phyloP scores from a whole-genome alignment of 1,140 invertebrate genomes.

The Apolygus lucorum region DNA sequence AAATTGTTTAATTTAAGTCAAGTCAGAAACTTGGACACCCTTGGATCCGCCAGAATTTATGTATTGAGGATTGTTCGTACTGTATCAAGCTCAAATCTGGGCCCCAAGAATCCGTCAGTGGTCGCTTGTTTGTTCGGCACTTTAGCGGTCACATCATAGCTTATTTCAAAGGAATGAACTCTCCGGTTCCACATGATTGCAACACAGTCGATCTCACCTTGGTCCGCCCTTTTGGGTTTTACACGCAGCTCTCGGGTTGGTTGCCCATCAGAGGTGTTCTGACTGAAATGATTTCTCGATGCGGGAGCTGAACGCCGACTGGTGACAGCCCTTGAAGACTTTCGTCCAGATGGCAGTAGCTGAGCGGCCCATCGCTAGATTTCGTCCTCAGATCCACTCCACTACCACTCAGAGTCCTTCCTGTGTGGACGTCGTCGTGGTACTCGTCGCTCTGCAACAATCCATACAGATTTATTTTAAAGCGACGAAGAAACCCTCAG shows the following conservation, averaged over 20 bases:
- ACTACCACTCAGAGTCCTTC: slow-evolving; percentile 26
- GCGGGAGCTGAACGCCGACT: slow-evolving; percentile 33
- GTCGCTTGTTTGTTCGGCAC: too few species aligned
- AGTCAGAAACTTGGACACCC: too few species aligned
- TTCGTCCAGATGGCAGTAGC: slow-evolving; percentile 33
- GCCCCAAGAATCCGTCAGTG: too few species aligned
- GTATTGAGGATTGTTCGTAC: too few species aligned
- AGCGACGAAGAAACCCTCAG: too few species aligned
- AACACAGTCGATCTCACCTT: too few species aligned
- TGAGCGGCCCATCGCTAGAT: background rate
- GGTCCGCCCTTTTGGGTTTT: slow-evolving; percentile 39
- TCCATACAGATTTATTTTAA: too few species aligned
- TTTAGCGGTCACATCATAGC: background rate
- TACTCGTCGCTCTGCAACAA: background rate
- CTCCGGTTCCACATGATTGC: too few species aligned
- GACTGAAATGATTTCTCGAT: slow-evolving; percentile 68
- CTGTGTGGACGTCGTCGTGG: slow-evolving; percentile 30
- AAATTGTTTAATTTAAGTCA: too few species aligned
- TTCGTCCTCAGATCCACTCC: slow-evolving; percentile 9
- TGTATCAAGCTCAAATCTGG: too few species aligned
- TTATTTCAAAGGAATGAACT: too few species aligned
- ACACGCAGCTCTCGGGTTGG: slow-evolving; percentile 78
- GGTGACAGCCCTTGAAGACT: slow-evolving; percentile 38
- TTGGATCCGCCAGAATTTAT: too few species aligned
- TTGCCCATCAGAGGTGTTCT: slow-evolving; percentile 68